These are phyloP conservation scores for Anadara kagoshimensis DNA, from an alignment of 1,140 invertebrate genomes.

Conservation along the genomic window DNA sequence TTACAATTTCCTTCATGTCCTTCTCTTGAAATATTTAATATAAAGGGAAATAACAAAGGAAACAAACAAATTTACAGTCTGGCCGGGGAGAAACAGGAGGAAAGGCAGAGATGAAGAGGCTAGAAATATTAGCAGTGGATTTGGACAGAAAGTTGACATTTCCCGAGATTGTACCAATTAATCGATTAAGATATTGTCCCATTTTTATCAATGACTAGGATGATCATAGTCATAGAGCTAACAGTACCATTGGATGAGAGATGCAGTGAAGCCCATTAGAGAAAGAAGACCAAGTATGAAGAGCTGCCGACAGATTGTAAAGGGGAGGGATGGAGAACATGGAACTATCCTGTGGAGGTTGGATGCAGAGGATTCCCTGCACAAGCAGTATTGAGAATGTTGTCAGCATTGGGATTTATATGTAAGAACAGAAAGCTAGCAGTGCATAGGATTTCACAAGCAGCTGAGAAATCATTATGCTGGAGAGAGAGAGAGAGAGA, in stretches of 20 bases:
- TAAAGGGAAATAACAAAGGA: too few relatives aligned
- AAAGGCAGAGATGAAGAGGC: too few relatives aligned
- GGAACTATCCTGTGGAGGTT: constrained; percentile 34
- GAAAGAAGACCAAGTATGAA: too few relatives aligned
- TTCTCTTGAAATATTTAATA: too few relatives aligned
- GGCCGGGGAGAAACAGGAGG: too few relatives aligned
- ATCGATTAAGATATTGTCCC: too few relatives aligned
- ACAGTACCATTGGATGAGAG: constrained; percentile 28
- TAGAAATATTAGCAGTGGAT: too few relatives aligned
- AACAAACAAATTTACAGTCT: too few relatives aligned
- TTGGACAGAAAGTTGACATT: too few relatives aligned
- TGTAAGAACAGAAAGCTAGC: background rate
- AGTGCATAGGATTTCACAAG: constrained; percentile 10
- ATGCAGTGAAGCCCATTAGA: background rate
- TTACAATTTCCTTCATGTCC: too few relatives aligned
- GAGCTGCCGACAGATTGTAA: constrained; percentile 16
- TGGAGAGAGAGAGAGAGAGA: constrained; percentile 5
- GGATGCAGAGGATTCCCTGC: constrained; percentile 33
- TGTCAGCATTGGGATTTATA: constrained; percentile 18
- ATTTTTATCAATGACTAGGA: too few relatives aligned
- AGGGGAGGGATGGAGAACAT: constrained; percentile 31
- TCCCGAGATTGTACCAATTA: too few relatives aligned
- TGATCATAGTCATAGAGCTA: constrained; percentile 10
- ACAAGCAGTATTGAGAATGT: constrained; percentile 13
- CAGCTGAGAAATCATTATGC: constrained; percentile 19